Evolutionary conservation across 2,113 vertebrate genomes (phyloP).

Genomic region (Onychostruthus taczanowskii): DNA sequence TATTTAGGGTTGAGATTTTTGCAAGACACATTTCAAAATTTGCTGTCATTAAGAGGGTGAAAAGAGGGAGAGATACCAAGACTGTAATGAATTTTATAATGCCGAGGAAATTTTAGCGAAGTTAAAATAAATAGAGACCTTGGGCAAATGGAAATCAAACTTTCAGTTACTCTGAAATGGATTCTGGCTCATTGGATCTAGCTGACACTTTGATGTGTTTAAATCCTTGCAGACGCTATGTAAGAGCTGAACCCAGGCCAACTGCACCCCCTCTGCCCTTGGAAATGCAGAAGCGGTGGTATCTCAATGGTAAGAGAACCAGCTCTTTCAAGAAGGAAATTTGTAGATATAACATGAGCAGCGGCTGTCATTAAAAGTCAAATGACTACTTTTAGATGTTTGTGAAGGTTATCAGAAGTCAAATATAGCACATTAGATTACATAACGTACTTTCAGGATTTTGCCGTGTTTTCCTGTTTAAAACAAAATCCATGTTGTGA

Average conservation of each 20-base stretch:
- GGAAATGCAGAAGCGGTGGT: background rate
- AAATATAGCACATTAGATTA: slow-evolving; percentile 77
- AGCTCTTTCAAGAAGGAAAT: slow-evolving; percentile 65
- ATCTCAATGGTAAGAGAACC: slow-evolving; percentile 29
- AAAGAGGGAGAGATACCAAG: background rate
- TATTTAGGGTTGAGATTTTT: background rate
- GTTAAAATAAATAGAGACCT: background rate
- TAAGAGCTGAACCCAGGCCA: slow-evolving; percentile 47
- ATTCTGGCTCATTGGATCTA: background rate
- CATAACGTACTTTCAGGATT: background rate
- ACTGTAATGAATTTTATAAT: background rate
- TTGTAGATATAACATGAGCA: slow-evolving; percentile 65
- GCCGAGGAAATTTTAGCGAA: background rate
- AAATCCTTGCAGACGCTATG: slow-evolving; percentile 19
- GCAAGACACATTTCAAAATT: background rate
- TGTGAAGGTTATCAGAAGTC: slow-evolving; percentile 70
- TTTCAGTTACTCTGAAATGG: slow-evolving; percentile 5
- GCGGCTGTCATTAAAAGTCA: slow-evolving; percentile 54
- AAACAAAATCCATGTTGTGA: slow-evolving; percentile 1
- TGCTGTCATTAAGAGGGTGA: background rate
- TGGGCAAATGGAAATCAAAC: background rate
- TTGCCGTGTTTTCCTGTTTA: slow-evolving; percentile 42
- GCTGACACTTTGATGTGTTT: slow-evolving; percentile 40
- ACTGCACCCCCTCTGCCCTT: background rate
- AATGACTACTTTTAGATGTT: slow-evolving; percentile 60